Conservation (phyloP, 2,113 vertebrate species). For the Smithornis capensis region DNA sequence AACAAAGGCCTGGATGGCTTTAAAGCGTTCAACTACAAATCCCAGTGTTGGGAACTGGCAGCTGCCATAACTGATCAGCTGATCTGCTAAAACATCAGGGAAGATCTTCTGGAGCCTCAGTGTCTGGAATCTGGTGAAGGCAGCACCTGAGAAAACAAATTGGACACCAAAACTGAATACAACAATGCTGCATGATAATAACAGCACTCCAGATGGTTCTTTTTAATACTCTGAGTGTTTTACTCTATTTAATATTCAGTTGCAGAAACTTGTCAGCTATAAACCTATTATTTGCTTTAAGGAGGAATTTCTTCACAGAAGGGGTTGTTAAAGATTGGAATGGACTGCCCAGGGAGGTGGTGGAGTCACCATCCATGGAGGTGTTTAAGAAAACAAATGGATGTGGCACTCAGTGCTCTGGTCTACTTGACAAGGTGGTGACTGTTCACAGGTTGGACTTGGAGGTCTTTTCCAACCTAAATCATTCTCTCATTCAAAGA, state of each 20-base stretch:
- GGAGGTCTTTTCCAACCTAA: not conserved
- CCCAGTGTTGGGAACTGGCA: slow-evolving; percentile 98
- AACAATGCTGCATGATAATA: not conserved
- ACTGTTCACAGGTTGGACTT: not conserved
- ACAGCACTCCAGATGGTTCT: not conserved
- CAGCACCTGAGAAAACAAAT: slow-evolving; percentile 81
- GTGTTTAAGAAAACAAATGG: not conserved
- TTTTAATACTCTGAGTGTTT: not conserved
- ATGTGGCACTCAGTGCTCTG: not conserved
- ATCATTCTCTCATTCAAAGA: not conserved
- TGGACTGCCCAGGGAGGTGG: not conserved
- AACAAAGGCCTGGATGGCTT: slow-evolving; percentile 98
- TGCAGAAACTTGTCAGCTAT: not conserved
- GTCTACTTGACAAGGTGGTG: not conserved
- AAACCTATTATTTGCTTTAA: not conserved
- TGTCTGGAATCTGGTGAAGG: slow-evolving; percentile 98
- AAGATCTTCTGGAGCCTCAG: slow-evolving; percentile 92
- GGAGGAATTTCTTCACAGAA: not conserved
- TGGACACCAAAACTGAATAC: not conserved
- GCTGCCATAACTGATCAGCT: slow-evolving; percentile 97
- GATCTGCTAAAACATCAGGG: slow-evolving; percentile 86
- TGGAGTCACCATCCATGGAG: not conserved
- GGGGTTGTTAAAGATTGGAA: not conserved
- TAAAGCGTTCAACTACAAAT: slow-evolving; percentile 97
- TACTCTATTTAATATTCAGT: not conserved